phyloP scores from a whole-genome alignment of 2,888 invertebrate species.

The Colletes collaris region DNA sequence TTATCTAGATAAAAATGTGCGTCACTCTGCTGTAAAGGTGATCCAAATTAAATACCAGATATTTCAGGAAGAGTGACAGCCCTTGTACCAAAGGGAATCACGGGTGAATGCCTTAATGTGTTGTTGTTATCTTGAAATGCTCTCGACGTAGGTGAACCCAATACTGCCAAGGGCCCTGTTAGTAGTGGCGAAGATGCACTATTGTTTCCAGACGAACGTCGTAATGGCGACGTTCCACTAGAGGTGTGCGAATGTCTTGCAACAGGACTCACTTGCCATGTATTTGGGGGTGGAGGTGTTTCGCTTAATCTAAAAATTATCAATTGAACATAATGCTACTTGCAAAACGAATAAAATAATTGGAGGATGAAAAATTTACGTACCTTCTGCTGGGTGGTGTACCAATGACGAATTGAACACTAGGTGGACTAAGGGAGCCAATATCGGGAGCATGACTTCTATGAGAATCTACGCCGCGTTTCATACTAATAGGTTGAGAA shows the following conservation, averaged over 20 bases:
- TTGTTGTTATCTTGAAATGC: conserved; percentile 86
- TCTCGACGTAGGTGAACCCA: conserved; percentile 88
- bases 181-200: conserved; percentile 85
- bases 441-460: conserved; percentile 90
- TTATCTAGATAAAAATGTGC: no score
- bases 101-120: conserved; percentile 84
- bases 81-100: conserved; percentile 87
- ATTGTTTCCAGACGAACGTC: conserved; percentile 84
- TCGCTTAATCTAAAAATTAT: conserved; percentile 84
- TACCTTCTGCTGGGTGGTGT: conserved; percentile 90
- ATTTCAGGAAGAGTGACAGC: conserved; percentile 89
- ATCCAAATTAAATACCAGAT: conserved; percentile 71
- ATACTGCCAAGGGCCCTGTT: conserved; percentile 86
- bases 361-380: not conserved
- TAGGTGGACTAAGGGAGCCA: conserved; percentile 95
- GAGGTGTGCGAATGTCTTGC: conserved; percentile 83
- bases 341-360: not conserved
- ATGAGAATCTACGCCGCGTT: conserved; percentile 87
- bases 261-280: conserved; percentile 93
- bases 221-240: conserved; percentile 87
- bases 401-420: conserved; percentile 93
- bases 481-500: conserved; percentile 94
- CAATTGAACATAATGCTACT: conserved; percentile 14
- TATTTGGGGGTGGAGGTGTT: conserved; percentile 90
- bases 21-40: not conserved